A percentile compares a stretch with the other conserved stretches of the same genome.
These are phyloP conservation scores for Callyntrura guangdongensis DNA, from an alignment of 2,888 invertebrate genomes.

Conservation along the genomic window DNA sequence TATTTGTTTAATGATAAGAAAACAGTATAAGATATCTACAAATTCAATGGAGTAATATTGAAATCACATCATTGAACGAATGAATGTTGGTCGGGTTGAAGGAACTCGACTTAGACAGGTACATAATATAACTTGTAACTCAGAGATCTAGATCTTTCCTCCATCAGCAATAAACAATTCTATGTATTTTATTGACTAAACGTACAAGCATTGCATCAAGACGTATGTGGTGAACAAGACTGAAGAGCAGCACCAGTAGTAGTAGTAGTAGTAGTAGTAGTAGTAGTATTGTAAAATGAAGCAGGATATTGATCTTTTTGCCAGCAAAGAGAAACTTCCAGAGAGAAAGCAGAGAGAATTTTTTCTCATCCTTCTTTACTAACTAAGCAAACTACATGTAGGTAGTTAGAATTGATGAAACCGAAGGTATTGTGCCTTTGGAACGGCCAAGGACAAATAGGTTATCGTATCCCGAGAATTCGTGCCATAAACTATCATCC, in stretches of 20 bases:
- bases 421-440: constrained; percentile 37
- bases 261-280: background rate
- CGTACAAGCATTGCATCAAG: background rate
- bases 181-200: background rate
- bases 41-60: background rate
- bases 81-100: constrained; percentile 39
- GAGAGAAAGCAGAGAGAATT: constrained; percentile 27
- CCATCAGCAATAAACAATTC: background rate
- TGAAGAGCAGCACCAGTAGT: background rate
- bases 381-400: background rate
- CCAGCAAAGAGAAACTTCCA: constrained; percentile 60
- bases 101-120: constrained; percentile 12
- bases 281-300: constrained; percentile 1
- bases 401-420: background rate
- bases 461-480: constrained; percentile 69
- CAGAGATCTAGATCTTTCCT: background rate
- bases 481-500: constrained; percentile 3
- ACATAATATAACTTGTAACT: too few species aligned
- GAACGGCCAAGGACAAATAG: constrained; percentile 75
- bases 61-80: background rate
- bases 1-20: too few species aligned
- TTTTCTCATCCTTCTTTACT: background rate
- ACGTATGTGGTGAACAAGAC: background rate
- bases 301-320: constrained; percentile 51
- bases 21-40: too few species aligned